These are phyloP conservation scores for Ammodytes marinus DNA, from an alignment of 2,113 vertebrate genomes.

Conservation along the genomic window DNA sequence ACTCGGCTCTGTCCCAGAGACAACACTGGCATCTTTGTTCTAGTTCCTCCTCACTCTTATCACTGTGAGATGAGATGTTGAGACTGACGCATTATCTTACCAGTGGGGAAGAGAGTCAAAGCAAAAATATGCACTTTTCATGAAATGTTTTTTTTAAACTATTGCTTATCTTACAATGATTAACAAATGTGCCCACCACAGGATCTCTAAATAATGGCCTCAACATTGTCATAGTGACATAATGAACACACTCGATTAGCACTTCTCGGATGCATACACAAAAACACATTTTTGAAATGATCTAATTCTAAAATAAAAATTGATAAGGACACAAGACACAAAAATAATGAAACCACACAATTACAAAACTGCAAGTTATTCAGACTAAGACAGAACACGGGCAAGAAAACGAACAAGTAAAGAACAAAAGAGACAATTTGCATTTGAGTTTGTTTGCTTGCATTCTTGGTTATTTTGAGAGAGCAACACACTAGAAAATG, in stretches of 20 bases:
- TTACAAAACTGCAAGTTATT: neutral
- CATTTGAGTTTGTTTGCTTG: conserved; percentile 20
- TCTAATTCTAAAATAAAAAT: neutral
- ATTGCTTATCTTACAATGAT: neutral
- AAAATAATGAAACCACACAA: neutral
- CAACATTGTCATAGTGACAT: neutral
- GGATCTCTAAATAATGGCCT: neutral
- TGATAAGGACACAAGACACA: neutral
- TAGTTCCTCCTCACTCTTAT: conserved; percentile 61
- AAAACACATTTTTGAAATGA: neutral
- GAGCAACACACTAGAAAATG: neutral
- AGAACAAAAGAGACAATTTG: neutral
- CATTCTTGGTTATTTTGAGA: neutral
- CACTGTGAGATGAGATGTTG: conserved; percentile 42
- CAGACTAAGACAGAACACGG: neutral
- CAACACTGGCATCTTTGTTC: conserved; percentile 79
- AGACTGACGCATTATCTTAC: conserved; percentile 25
- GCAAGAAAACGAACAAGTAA: neutral
- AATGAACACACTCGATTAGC: neutral
- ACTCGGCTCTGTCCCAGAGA: conserved; percentile 36
- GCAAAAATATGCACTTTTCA: no score
- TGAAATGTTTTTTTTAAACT: no score
- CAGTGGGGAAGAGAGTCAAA: no score
- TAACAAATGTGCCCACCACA: neutral
- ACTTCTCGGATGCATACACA: neutral